These are phyloP conservation scores for Anadara kagoshimensis DNA, from an alignment of 1,140 invertebrate genomes.

Conservation along the genomic window DNA sequence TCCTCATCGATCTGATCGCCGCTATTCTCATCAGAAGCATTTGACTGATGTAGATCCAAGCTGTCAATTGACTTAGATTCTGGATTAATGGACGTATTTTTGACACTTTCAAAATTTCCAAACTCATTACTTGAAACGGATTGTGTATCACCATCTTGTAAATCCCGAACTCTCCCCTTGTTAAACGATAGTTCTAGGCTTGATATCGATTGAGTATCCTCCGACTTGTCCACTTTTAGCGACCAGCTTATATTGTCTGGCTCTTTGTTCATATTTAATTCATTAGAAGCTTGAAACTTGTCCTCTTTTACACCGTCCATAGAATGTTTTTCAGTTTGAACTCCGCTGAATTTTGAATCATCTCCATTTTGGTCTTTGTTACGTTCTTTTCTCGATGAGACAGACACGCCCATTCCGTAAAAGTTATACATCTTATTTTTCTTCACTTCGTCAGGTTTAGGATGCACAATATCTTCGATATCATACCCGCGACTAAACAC, in stretches of 20 bases:
- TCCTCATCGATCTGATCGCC: background rate
- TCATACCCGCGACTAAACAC: conserved; percentile 75
- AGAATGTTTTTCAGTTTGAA: background rate
- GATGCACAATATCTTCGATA: conserved; percentile 27
- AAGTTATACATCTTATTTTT: conserved; percentile 32
- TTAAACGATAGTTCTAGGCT: conserved; percentile 65
- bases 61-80: conserved; percentile 67
- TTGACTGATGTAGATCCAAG: conserved; percentile 48
- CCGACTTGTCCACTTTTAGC: conserved; percentile 15
- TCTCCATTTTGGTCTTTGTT: background rate
- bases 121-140: conserved; percentile 75
- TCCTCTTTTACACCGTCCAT: background rate
- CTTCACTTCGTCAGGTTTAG: background rate
- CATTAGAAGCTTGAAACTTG: no score
- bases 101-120: conserved; percentile 59
- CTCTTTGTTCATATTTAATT: no score
- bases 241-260: no score
- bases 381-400: background rate
- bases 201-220: conserved; percentile 66
- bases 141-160: conserved; percentile 62
- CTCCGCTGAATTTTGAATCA: background rate
- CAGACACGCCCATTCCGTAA: conserved; percentile 29
- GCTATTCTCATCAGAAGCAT: conserved; percentile 4
- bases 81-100: conserved; percentile 21
- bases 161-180: conserved; percentile 38